Conservation (phyloP, 1,140 invertebrate species). For the Kradibia gibbosae region DNA sequence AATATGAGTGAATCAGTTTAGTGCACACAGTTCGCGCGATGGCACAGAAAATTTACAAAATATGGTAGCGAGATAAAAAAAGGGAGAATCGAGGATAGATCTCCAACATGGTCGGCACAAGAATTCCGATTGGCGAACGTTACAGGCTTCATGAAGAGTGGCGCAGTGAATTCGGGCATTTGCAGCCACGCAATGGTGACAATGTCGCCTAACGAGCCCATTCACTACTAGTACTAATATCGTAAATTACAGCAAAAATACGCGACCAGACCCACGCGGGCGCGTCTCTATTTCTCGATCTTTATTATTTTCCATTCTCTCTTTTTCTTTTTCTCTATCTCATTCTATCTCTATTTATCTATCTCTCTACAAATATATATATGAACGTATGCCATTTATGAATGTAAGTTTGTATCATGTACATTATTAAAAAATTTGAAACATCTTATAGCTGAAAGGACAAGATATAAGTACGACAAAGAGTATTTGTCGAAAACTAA, state of each 20-base stretch:
- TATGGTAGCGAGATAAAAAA: not conserved
- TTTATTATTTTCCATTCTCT: too few species aligned
- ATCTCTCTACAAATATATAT: too few species aligned
- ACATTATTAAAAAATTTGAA: too few species aligned
- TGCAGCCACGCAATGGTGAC: constrained; percentile 61
- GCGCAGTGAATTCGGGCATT: constrained; percentile 53
- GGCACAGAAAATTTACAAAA: not conserved
- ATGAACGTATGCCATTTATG: too few species aligned
- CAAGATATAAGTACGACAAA: too few species aligned
- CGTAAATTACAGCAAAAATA: constrained; percentile 66
- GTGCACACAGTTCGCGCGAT: not conserved
- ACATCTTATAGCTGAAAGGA: too few species aligned
- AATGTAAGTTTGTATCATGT: too few species aligned
- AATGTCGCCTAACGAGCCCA: constrained; percentile 67
- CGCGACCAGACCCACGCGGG: not conserved
- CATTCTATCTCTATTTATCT: too few species aligned
- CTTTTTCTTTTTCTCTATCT: too few species aligned
- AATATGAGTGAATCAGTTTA: too few species aligned
- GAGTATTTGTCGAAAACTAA: too few species aligned
- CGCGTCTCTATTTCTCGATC: not conserved
- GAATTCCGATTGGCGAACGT: not conserved
- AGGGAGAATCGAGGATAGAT: too few species aligned
- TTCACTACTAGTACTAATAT: constrained; percentile 63
- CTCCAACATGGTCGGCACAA: not conserved
- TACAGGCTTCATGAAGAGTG: constrained; percentile 12